Evolutionary conservation across 2,888 invertebrate genomes (phyloP).

Genomic region (Ophion slaviceki): DNA sequence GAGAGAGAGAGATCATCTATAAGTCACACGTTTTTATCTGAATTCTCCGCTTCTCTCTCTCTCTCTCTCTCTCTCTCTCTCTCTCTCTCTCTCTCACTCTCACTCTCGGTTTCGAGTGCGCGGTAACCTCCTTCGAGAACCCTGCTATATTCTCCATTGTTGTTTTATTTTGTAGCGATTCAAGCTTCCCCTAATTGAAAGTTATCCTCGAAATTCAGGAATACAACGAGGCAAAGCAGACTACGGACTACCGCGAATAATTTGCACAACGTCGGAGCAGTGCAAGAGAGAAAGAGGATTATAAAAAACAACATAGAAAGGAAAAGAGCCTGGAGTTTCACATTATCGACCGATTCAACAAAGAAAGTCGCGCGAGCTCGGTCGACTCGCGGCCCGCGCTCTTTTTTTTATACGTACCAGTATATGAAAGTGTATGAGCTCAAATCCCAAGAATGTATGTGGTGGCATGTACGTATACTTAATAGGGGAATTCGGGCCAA

Average conservation of each 20-base stretch:
- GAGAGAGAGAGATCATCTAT: no score
- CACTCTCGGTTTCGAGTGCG: slow-evolving; percentile 8
- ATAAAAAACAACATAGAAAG: slow-evolving; percentile 19
- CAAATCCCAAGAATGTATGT: slow-evolving; percentile 43
- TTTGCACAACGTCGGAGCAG: slow-evolving; percentile 33
- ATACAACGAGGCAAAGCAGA: slow-evolving; percentile 20
- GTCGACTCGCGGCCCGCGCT: slow-evolving; percentile 16
- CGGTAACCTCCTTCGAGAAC: slow-evolving; percentile 15
- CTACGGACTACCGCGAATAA: slow-evolving; percentile 41
- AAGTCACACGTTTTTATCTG: background rate
- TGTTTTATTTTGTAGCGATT: slow-evolving; percentile 44
- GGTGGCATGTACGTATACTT: background rate
- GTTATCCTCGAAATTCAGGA: slow-evolving; percentile 53
- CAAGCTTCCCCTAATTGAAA: slow-evolving; percentile 62
- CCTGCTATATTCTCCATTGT: slow-evolving; percentile 46
- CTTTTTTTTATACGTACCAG: slow-evolving; percentile 16
- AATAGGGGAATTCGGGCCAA: no score
- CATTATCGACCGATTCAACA: slow-evolving; percentile 58
- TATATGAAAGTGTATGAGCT: slow-evolving; percentile 17
- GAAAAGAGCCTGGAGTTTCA: slow-evolving; percentile 30
- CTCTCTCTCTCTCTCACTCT: background rate
- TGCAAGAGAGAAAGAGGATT: slow-evolving; percentile 13
- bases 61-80: background rate
- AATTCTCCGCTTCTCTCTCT: background rate
- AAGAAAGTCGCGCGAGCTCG: slow-evolving; percentile 42